Percentiles rank a stretch among this genome's conserved stretches.
phyloP scores from a whole-genome alignment of 2,113 vertebrate genomes.

The Dendrocopos noguchii region DNA sequence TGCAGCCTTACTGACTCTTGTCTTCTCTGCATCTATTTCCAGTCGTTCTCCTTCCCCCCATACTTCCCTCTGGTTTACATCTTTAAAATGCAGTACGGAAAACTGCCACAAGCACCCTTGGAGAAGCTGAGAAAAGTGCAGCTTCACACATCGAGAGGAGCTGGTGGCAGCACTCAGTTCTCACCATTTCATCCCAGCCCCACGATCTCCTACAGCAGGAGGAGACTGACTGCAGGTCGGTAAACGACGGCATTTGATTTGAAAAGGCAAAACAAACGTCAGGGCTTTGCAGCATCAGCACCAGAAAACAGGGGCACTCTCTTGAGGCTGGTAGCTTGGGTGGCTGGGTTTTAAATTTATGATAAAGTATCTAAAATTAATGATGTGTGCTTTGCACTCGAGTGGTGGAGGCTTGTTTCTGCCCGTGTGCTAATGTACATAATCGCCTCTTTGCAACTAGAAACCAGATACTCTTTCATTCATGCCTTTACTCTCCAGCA shows the following conservation, averaged over 20 bases:
- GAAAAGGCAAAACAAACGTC: slow-evolving; percentile 24
- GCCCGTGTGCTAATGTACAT: neutral
- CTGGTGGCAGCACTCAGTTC: slow-evolving; percentile 12
- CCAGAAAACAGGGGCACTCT: slow-evolving; percentile 32
- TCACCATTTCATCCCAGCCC: slow-evolving; percentile 25
- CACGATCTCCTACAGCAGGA: neutral
- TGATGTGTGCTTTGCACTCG: neutral
- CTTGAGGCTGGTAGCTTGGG: neutral
- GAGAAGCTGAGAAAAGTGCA: slow-evolving; percentile 39
- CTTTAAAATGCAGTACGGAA: neutral
- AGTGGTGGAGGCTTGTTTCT: slow-evolving; percentile 40
- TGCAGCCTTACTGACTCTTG: too few species aligned
- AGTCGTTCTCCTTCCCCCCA: neutral
- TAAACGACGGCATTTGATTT: neutral
- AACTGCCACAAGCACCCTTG: slow-evolving; percentile 21
- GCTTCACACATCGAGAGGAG: slow-evolving; percentile 36
- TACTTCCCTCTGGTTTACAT: slow-evolving; percentile 4
- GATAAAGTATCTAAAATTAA: slow-evolving; percentile 43
- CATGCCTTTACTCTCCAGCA: neutral
- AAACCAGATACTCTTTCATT: slow-evolving; percentile 49
- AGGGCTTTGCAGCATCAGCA: neutral
- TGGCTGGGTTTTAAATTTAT: slow-evolving; percentile 26
- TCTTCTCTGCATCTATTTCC: neutral
- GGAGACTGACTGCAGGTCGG: slow-evolving; percentile 2
- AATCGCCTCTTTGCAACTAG: slow-evolving; percentile 12